These are phyloP conservation scores for Octodon degus DNA, from an alignment of 2,113 vertebrate genomes.

Conservation along the genomic window DNA sequence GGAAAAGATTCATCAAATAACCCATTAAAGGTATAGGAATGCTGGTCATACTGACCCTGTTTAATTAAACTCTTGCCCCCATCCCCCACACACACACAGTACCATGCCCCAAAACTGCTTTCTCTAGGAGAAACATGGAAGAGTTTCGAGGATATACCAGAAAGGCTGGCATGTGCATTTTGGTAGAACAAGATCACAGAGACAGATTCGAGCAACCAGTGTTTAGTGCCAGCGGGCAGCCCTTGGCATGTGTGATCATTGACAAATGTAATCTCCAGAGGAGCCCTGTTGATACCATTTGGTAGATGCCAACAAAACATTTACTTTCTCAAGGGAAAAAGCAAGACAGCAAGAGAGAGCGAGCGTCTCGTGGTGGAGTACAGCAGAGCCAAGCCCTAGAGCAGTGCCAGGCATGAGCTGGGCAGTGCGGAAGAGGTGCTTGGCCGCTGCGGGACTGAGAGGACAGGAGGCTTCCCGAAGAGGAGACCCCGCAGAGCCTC, in stretches of 20 bases:
- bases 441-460: neutral
- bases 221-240: slow-evolving; percentile 61
- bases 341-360: slow-evolving; percentile 78
- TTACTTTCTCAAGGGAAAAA: slow-evolving; percentile 82
- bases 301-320: slow-evolving; percentile 81
- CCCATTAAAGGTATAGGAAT: slow-evolving; percentile 71
- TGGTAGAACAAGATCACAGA: slow-evolving; percentile 69
- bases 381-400: slow-evolving; percentile 68
- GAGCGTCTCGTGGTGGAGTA: slow-evolving; percentile 64
- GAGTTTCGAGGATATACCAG: slow-evolving; percentile 69
- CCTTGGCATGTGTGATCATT: slow-evolving; percentile 69
- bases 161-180: slow-evolving; percentile 69
- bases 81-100: neutral
- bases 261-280: slow-evolving; percentile 76
- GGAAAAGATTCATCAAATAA: slow-evolving; percentile 80
- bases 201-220: slow-evolving; percentile 63
- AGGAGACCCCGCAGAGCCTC: slow-evolving; percentile 60
- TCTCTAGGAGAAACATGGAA: slow-evolving; percentile 63
- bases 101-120: slow-evolving; percentile 43
- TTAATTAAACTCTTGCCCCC: slow-evolving; percentile 76
- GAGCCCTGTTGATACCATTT: slow-evolving; percentile 77
- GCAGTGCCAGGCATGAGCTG: slow-evolving; percentile 67
- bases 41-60: slow-evolving; percentile 68
- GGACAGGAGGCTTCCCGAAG: slow-evolving; percentile 63
- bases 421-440: slow-evolving; percentile 41